Percentiles rank a stretch among this genome's conserved stretches.
Conservation (phyloP, 2,113 vertebrate species). For the Oxyura jamaicensis region DNA sequence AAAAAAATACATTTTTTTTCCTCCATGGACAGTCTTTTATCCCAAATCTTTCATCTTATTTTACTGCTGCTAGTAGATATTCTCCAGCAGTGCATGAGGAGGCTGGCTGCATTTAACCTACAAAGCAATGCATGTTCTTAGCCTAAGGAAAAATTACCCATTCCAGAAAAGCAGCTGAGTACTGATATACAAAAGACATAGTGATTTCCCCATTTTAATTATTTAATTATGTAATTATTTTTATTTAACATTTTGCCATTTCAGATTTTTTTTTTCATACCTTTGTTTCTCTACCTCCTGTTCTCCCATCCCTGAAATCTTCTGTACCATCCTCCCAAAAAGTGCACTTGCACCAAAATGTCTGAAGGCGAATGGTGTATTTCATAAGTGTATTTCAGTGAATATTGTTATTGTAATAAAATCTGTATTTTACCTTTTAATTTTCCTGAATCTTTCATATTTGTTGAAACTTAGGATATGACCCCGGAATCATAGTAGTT, state of each 20-base stretch:
- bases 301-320: not conserved
- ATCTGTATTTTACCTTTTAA: not conserved
- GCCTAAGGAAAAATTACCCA: not conserved
- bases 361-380: not conserved
- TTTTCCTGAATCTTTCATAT: not conserved
- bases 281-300: not conserved
- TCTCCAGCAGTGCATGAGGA: not conserved
- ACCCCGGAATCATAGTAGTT: not conserved
- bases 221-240: not conserved
- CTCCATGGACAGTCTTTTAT: not conserved
- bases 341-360: not conserved
- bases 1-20: not conserved
- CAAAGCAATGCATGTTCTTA: not conserved
- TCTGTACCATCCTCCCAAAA: not conserved
- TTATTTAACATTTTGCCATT: not conserved
- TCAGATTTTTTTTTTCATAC: not conserved
- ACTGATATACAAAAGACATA: not conserved
- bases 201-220: not conserved
- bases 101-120: not conserved
- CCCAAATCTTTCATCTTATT: not conserved
- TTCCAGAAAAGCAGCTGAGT: not conserved
- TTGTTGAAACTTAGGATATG: not conserved
- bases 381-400: not conserved
- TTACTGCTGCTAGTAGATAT: not conserved
- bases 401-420: not conserved